Base-by-base conservation (phyloP, 92 coral and sea anemone species). In the Zoanthus solanderi region DNA sequence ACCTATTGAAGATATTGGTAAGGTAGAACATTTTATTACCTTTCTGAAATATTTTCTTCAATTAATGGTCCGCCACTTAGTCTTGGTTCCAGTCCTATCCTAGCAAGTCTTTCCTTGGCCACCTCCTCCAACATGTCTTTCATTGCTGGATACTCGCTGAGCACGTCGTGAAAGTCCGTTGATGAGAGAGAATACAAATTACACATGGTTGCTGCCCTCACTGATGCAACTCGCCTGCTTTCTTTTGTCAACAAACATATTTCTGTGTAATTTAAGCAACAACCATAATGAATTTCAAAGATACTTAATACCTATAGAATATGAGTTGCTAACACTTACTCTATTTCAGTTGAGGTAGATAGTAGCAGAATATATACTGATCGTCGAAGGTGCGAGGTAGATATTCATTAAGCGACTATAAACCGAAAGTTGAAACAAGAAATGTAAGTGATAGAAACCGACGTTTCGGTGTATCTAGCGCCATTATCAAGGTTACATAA, bases 201-300 rank as follows among this genome's bases (percentile, higher is more conserved):
- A 63, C 98, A 95, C 78, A 83, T 95, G 42, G 98, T 97, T 46
- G 99, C 99, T 13, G 99, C 99, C 57, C 99, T 92, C 32, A 96
- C 94, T 29, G 98, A 92, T 72, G 99, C 99, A 2, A 95, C 98
- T 11, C 99, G 93, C 15, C 99, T 95, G 1, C 94, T 94, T 68
- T 95, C 97, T 61, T 84, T 91, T 50, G 97, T 92, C 75, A 97
- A 91, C 45, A 97, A 88, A 67, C 98, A 97, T n/a, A 97, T 97
- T 91, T 97, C 99, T 97, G 83, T 50, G 67, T 34, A 28, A 29
- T n/a, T 16, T 4, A 37, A 23, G 3, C 1, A 7, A 67, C 9
- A 67, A 28, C 28, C 18, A 48, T 9, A 30, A 45, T 18, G 7
- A 72, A 7, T 72, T 37, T 37, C 42, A 37, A 37, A 37, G 42